These are phyloP conservation scores for Mormyrops boulengeri DNA, from an alignment of 2,797 vertebrate species.

Conservation along the genomic window DNA sequence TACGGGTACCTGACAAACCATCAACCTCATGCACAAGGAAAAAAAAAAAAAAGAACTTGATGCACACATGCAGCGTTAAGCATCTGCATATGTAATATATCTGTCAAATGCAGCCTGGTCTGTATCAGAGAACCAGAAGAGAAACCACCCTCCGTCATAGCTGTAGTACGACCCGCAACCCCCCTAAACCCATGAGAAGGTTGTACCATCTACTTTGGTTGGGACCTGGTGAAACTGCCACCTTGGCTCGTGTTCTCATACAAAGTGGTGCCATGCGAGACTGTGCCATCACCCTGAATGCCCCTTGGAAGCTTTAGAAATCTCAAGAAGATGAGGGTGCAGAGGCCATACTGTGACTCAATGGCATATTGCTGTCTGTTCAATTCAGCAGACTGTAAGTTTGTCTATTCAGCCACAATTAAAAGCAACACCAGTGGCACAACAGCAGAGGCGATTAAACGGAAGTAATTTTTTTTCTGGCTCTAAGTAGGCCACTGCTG, in stretches of 20 bases:
- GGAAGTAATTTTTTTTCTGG: background rate
- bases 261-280: background rate
- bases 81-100: conserved; percentile 56
- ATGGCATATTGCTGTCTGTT: background rate
- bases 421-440: background rate
- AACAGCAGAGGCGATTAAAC: background rate
- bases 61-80: conserved; percentile 43
- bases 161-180: conserved; percentile 32
- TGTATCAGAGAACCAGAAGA: conserved; percentile 39
- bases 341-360: background rate
- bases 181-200: background rate
- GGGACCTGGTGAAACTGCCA: background rate
- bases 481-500: background rate
- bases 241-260: background rate
- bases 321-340: background rate
- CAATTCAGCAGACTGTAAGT: background rate
- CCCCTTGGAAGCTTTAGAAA: background rate
- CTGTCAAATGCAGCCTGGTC: conserved; percentile 46
- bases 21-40: background rate
- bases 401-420: background rate
- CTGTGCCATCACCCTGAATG: background rate
- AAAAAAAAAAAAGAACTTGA: background rate
- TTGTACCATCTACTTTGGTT: background rate
- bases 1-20: conserved; percentile 39
- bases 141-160: conserved; percentile 48